Evolutionary conservation across 2,113 vertebrate species (phyloP), one percentile per base, ranked within the genome.

Genomic region (Passer domesticus): DNA sequence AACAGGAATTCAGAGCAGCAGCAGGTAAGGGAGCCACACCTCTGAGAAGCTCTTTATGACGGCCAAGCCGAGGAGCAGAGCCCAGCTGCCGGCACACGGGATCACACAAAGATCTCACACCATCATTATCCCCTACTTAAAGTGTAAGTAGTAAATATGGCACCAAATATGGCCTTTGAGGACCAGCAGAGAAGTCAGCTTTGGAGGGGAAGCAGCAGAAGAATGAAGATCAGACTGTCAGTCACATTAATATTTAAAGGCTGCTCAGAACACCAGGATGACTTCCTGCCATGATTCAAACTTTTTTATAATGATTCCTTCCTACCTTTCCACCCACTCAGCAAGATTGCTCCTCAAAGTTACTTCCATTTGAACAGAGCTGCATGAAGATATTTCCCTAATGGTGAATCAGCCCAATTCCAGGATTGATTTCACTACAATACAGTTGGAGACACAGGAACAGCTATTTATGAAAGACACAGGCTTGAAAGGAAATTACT

Each of bases 271-370:
- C 4, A 8, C 35, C 41, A 77, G 76, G 75, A 73, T 67, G 30
- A 85, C 63, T 92, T 89, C 87, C 93, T 91, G 87, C 87, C 85
- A 70, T 8, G 1, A 85, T 47, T 77, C 55, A 35, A 95, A 72
- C 50, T 76, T 76, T 35, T 70, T 83, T 46, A 22, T 73, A 90
- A 92, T 5, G 15, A 92, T 90, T 82, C 67, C 79, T 87, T 91
- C 84, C 89, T 89, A 94, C 87, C 80, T 91, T 91, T 66, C 87
- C 91, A 87, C 91, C 78, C 82, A 90, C 91, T 93, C 95, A 91
- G 89, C 74, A 87, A 91, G 53, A 85, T 18, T 41, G 73, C 70
- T 89, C 31, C 62, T 52, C 27, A 49, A 89, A 89, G 84, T 52
- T 73, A 66, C 89, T 67, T 62, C 59, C 50, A 37, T 37, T 76